Evolutionary conservation across 2,113 vertebrate species (phyloP).

Genomic region (Ornithorhynchus anatinus): DNA sequence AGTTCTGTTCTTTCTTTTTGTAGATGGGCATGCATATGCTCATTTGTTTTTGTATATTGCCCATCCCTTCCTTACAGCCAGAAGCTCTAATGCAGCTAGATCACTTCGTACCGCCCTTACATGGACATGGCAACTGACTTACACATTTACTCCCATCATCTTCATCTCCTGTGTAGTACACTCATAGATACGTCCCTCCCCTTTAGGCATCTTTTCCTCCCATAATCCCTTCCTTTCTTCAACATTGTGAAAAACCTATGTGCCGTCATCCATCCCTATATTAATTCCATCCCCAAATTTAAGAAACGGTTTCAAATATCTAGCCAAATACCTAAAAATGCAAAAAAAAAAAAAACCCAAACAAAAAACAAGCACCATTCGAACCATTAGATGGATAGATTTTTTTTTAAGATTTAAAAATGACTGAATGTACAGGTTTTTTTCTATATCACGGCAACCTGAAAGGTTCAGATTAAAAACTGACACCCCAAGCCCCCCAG

Average conservation of each 20-base stretch:
- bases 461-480: slow-evolving; percentile 77
- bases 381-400: slow-evolving; percentile 46
- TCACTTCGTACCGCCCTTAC: slow-evolving; percentile 99
- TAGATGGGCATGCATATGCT: slow-evolving; percentile 99
- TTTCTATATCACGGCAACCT: slow-evolving; percentile 68
- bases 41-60: slow-evolving; percentile 99
- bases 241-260: slow-evolving; percentile 85
- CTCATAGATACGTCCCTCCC: slow-evolving; percentile 86
- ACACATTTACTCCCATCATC: slow-evolving; percentile 95
- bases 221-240: slow-evolving; percentile 74
- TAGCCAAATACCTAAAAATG: slow-evolving; percentile 78
- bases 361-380: too few species aligned
- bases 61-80: slow-evolving; percentile 99
- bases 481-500: slow-evolving; percentile 67
- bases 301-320: slow-evolving; percentile 81
- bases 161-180: slow-evolving; percentile 96
- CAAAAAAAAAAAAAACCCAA: slow-evolving; percentile 64
- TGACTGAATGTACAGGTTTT: slow-evolving; percentile 73
- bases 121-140: slow-evolving; percentile 99
- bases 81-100: slow-evolving; percentile 99
- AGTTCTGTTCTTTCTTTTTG: slow-evolving; percentile 96
- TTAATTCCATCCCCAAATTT: slow-evolving; percentile 81
- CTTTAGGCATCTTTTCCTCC: slow-evolving; percentile 72
- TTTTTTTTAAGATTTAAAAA: slow-evolving; percentile 66
- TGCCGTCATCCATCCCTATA: slow-evolving; percentile 87